phyloP scores from a whole-genome alignment of 2,113 vertebrate species.

The Bufo bufo region DNA sequence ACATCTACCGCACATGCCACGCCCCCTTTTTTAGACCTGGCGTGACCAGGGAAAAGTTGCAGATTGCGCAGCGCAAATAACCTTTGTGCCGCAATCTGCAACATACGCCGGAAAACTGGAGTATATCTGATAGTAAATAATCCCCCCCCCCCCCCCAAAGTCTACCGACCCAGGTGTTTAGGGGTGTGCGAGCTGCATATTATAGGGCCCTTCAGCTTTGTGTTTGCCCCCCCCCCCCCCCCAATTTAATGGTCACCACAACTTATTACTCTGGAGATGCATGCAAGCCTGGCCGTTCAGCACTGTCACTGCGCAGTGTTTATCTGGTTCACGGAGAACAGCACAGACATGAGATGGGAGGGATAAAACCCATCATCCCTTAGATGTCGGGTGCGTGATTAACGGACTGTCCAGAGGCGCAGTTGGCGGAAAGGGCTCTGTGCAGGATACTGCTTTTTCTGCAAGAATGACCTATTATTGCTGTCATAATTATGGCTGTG shows the following conservation, averaged over 20 bases:
- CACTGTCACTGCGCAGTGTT: not conserved
- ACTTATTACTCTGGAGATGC: not conserved
- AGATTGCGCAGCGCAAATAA: too few species aligned
- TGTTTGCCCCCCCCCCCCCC: too few species aligned
- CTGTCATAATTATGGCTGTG: conserved; percentile 52
- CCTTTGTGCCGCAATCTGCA: too few species aligned
- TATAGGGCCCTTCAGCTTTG: too few species aligned
- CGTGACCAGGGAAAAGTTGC: too few species aligned
- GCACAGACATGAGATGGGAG: conserved; percentile 16
- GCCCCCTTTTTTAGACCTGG: too few species aligned
- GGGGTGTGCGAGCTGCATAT: too few species aligned
- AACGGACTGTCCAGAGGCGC: conserved; percentile 49
- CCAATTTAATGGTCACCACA: not conserved
- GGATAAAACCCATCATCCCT: not conserved
- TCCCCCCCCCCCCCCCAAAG: too few species aligned
- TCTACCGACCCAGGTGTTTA: too few species aligned
- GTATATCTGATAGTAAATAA: too few species aligned
- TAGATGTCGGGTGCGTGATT: conserved; percentile 18
- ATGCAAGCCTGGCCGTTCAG: not conserved
- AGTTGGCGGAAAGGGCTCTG: conserved; percentile 16
- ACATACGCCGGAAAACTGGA: too few species aligned
- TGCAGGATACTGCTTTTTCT: conserved; percentile 24
- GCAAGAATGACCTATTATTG: conserved; percentile 41
- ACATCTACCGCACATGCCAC: too few species aligned
- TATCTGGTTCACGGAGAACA: not conserved